These are phyloP conservation scores for Marasmarcha lunaedactyla DNA, from an alignment of 2,888 invertebrate species.

Conservation along the genomic window DNA sequence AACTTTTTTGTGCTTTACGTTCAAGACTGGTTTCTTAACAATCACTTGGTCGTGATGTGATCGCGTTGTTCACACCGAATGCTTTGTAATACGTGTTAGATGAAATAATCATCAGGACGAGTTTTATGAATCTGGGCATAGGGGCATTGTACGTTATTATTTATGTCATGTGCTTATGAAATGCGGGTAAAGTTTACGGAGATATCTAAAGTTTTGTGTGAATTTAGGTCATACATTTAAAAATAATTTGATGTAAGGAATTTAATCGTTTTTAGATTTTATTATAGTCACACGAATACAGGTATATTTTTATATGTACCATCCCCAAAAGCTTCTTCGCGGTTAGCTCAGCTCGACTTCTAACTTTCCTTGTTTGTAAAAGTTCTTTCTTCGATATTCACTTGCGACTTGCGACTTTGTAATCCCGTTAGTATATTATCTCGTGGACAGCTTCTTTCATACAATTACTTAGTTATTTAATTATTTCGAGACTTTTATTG, in stretches of 20 bases:
- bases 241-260: too few species aligned
- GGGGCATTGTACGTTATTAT: not conserved
- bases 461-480: conserved; percentile 50
- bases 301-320: too few species aligned
- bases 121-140: conserved; percentile 1
- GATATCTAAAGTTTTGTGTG: too few species aligned
- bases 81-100: not conserved
- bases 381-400: conserved; percentile 41
- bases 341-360: conserved; percentile 12
- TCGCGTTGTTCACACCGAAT: too few species aligned
- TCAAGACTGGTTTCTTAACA: too few species aligned
- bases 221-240: too few species aligned
- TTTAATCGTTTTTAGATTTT: too few species aligned
- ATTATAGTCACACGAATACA: too few species aligned
- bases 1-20: too few species aligned
- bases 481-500: conserved; percentile 12
- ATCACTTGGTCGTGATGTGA: too few species aligned
- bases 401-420: conserved; percentile 40
- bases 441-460: conserved; percentile 51
- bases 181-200: not conserved
- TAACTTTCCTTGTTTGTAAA: conserved; percentile 26
- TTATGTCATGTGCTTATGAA: not conserved
- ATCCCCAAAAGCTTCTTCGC: not conserved
- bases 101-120: not conserved
- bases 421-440: conserved; percentile 54